phyloP scores from a whole-genome alignment of 2,797 vertebrate genomes.

The Florisuga fusca region DNA sequence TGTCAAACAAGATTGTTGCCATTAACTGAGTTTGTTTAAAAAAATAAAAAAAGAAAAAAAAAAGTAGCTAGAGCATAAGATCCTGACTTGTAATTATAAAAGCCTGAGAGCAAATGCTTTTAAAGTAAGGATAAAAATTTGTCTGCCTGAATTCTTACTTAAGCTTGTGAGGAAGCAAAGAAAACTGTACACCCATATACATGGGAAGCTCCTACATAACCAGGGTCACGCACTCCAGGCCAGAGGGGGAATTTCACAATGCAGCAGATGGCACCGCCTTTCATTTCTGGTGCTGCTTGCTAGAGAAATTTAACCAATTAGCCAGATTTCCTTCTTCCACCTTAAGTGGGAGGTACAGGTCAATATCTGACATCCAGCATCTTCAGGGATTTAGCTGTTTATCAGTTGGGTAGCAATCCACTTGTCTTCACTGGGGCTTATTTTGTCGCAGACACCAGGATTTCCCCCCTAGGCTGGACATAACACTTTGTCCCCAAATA shows the following conservation, averaged over 20 bases:
- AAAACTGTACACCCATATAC: background rate
- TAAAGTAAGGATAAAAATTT: background rate
- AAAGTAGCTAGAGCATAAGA: background rate
- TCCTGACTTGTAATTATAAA: conserved; percentile 5
- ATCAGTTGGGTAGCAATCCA: background rate
- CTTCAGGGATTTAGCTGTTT: conserved; percentile 36
- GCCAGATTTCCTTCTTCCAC: background rate
- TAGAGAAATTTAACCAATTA: background rate
- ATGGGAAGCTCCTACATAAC: background rate
- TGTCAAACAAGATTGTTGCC: background rate
- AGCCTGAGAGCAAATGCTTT: background rate
- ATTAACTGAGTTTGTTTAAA: background rate
- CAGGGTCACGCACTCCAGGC: background rate
- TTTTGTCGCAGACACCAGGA: background rate
- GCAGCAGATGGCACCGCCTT: background rate
- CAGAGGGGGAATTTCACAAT: background rate
- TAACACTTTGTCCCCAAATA: background rate
- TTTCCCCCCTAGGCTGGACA: background rate
- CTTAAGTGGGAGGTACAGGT: background rate
- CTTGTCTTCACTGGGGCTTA: background rate
- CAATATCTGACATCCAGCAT: background rate
- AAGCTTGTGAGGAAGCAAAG: conserved; percentile 4
- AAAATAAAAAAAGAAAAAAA: background rate
- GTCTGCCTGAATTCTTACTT: background rate
- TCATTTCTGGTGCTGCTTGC: background rate